A percentile compares a stretch with the other conserved stretches of the same genome.
These are phyloP conservation scores for Drosophila buzzatii DNA, from an alignment of 2,888 invertebrate species.

Conservation along the genomic window DNA sequence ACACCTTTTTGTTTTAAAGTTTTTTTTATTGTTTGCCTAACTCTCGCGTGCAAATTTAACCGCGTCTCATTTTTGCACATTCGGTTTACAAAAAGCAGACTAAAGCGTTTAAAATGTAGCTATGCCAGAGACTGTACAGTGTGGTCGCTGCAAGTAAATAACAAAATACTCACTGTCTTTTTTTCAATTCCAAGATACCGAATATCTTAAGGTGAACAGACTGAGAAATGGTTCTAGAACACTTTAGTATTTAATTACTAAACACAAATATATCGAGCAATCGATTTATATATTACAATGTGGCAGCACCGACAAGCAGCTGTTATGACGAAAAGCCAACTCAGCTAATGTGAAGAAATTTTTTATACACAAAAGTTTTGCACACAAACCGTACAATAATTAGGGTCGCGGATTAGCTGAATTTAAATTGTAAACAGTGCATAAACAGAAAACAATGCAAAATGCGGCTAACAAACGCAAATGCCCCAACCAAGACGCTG, in stretches of 20 bases:
- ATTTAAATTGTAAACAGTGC: conserved; percentile 43
- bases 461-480: conserved; percentile 66
- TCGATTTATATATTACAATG: conserved; percentile 9
- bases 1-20: conserved; percentile 18
- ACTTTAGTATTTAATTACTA: not conserved
- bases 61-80: conserved; percentile 35
- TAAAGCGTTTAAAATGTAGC: conserved; percentile 48
- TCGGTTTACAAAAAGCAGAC: conserved; percentile 34
- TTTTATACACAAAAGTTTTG: conserved; percentile 54
- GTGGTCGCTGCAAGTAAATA: conserved; percentile 13
- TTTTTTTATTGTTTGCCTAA: conserved; percentile 1
- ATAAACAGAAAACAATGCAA: conserved; percentile 68
- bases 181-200: not conserved
- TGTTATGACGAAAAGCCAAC: conserved; percentile 74
- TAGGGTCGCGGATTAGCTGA: conserved; percentile 34
- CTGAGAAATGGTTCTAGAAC: not conserved
- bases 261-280: conserved; percentile 3
- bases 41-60: conserved; percentile 14
- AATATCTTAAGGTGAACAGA: not conserved
- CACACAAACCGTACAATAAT: conserved; percentile 25
- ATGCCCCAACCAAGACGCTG: conserved; percentile 47
- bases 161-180: not conserved
- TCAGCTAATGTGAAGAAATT: conserved; percentile 74
- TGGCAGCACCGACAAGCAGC: conserved; percentile 50
- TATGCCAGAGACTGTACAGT: conserved; percentile 33